A percentile compares a stretch with the other conserved stretches of the same genome.
Conservation (phyloP, 2,888 invertebrate genomes). For the Agrotis segetum region DNA sequence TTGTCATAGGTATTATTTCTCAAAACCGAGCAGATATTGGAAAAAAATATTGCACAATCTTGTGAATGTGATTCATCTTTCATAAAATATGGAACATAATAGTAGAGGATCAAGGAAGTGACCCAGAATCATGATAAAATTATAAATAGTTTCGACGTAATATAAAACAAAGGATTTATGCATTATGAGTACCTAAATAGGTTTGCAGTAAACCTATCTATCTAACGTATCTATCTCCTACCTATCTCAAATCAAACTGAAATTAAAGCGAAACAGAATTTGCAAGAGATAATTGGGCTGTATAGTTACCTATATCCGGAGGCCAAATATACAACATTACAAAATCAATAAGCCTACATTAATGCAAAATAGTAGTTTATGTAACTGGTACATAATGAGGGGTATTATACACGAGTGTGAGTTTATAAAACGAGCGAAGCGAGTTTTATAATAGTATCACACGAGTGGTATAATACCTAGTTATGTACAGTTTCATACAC, state of each 20-base stretch:
- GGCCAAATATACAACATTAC: conserved; percentile 8
- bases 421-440: no score
- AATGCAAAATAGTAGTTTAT: no score
- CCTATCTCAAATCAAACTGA: not conserved
- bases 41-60: not conserved
- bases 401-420: no score
- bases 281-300: not conserved
- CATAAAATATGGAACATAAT: conserved; percentile 23
- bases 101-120: conserved; percentile 38
- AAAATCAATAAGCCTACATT: conserved; percentile 20
- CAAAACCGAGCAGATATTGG: conserved; percentile 16
- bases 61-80: conserved; percentile 23
- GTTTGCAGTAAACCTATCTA: no score
- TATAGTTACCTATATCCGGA: not conserved
- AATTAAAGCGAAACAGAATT: not conserved
- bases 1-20: conserved; percentile 2
- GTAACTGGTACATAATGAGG: no score
- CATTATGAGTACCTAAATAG: not conserved
- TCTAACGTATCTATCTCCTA: no score
- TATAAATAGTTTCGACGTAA: not conserved
- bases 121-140: conserved; percentile 33
- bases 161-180: conserved; percentile 16
- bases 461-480: no score
- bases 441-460: no score
- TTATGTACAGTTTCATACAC: no score